Base-by-base conservation (phyloP, 2,113 vertebrate genomes). In the Passer montanus region DNA sequence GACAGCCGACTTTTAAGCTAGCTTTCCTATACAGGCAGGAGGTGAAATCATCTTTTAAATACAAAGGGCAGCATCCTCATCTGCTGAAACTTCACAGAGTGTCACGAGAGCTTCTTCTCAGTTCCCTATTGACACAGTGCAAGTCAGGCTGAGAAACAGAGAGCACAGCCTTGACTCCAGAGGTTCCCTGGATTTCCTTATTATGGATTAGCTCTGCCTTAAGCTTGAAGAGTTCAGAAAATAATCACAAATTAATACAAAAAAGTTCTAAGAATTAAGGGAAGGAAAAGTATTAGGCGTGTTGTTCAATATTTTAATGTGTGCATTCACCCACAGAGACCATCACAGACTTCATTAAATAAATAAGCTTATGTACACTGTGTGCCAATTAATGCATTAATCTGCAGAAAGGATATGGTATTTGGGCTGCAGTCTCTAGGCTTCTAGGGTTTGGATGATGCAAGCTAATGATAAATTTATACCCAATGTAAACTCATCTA, bases 321-420 rank as follows among this genome's bases (percentile, higher is more conserved):
- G 35, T 47, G 21, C 37, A 56, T 90, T 94, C 85, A 94, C 12
- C 82, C 78, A 53, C 26, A 88, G 85, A 94, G 59, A 87, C 47
- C 58, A 94, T 68, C 33, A 70, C 17, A 39, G 63, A 77, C 85
- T 88, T 90, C 63, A 90, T 95, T 87, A 94, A 93, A 89, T 91
- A 94, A 95, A 94, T 60, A 89, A 91, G 84, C 41, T 92, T 84
- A 73, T 4, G 4, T 62, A 91, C 77, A 58, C 53, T 70, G 35
- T 91, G 27, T 88, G 75, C 31, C 85, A 94, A 90, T 94, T 93
- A 96, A 90, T 86, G 64, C 55, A 93, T 91, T 96, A 84, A 95
- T 93, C 76, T 90, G 75, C 68, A 68, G 60, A 92, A 95, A 90
- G 52, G 72, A 84, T 73, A 74, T 17, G 50, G 50, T 64, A 77